Base-by-base conservation (phyloP, 1,140 invertebrate species). In the Anthonomus grandis region DNA sequence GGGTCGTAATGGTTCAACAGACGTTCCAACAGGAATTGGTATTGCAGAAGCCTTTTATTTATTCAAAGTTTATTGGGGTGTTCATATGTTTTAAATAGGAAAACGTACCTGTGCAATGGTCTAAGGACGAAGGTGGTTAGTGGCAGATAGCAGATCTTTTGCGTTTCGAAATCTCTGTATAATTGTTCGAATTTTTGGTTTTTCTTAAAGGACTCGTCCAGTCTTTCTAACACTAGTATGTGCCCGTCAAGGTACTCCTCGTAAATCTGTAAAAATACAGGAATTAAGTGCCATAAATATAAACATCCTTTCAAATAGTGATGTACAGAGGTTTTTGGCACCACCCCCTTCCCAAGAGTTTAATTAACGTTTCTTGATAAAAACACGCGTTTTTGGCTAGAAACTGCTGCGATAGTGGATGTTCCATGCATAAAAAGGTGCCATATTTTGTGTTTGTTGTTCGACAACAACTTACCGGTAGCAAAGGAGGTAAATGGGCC, bases 81-180 rank as follows among this genome's bases (percentile, higher is more conserved):
- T n/a, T n/a, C n/a, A n/a, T n/a, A n/a, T n/a, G n/a, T n/a, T n/a
- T n/a, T n/a, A n/a, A n/a, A n/a, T n/a, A n/a, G 1, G 31, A 13
- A 34, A 12, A 13, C 9, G 13, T 57, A 57, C 54, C 56, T 79
- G 76, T 96, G 92, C 37, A 94, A 78, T 27, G 95, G 94, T 69
- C 94, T 93, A 46, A 97, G 76, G 19, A 96, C 78, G 68, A 97
- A 89, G 21, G 86, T 84, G 12, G 88, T 89, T 27, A 97, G 78
- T 42, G 94, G 93, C 50, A 97, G 77, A 70, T 91, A 91, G 67
- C 89, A 91, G 36, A 92, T 82, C 75, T 90, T 89, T 67, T 91
- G 86, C 34, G 83, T 80, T 70, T 95, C 92, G 75, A 95, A 93
- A 37, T 92, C 89, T 31, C 85, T 79, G 69, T 90, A 93, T 4